Evolutionary conservation across 2,797 vertebrate genomes (phyloP), one percentile per base, ranked within the genome.

Genomic region (Columba guinea): DNA sequence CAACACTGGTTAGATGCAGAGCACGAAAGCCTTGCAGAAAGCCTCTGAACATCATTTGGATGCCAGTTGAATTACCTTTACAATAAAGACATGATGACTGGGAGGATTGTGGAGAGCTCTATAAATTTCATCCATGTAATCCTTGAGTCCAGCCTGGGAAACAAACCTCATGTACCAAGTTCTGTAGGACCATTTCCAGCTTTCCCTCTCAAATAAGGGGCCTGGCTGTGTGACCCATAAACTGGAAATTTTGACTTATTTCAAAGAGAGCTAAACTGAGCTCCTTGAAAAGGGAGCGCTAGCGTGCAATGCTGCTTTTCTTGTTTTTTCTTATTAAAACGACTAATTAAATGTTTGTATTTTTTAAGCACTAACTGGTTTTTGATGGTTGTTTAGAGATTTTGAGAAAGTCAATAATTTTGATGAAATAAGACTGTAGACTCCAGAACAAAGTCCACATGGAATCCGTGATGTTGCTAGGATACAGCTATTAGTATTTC

Each of bases 401-500:
- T 97, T 94, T 59, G 92, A 95, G 92, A 93, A 96, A 97, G 96
- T 95, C 95, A 95, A 94, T 95, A 94, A 96, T 96, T 89, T 91
- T 94, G 96, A 95, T 96, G 93, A 94, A 95, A 96, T 71, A 95
- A 95, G 88, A 74, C 86, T 94, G 90, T 94, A 97, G 86, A 88
- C 86, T 92, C 91, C 94, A 95, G 96, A 97, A 95, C 96, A 96
- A 97, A 94, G 95, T 96, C 95, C 96, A 93, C 96, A 96, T 89
- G 95, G 96, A 96, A 95, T 95, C 90, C 21, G 93, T 95, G 86
- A 53, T 84, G 94, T 97, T 97, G 95, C 96, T 95, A 97, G 95
- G 96, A 97, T 96, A 97, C 95, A 92, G 95, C 78, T 93, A 97
- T 96, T 97, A 93, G 95, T 96, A 96, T 96, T 97, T 95, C 94